Base-by-base conservation (phyloP, 1,140 invertebrate species). In the Agrilus planipennis region DNA sequence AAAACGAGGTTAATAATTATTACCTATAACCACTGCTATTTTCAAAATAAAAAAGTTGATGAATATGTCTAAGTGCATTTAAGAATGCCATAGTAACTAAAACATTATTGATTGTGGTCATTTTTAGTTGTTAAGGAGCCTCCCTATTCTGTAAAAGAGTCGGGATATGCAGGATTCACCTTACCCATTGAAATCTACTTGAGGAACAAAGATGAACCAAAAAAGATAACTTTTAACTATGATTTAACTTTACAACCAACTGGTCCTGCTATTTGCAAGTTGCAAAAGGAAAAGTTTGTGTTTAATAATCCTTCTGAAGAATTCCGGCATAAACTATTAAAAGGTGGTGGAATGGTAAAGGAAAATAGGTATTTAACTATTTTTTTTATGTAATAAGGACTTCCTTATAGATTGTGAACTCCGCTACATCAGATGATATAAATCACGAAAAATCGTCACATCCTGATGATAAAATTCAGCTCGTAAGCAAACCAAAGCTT, bases 111-210 rank as follows among this genome's bases (percentile, higher is more conserved):
- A 12, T 30, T 7, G 11, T 30, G n/a, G 22, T 6, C 51, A 51
- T 46, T 46, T 39, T 51, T 34, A 87, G 84, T 84, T 48, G 61
- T 88, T 1, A 92, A 89, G 57, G 84, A 90, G 39, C 88, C 90
- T 25, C 91, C 93, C n/a, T 97, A 89, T 68, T 64, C 72, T 32
- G 75, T 96, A 12, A 80, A 82, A 51, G 91, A 96, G 60, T 86
- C 86, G 5, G 93, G 93, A 2, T 96, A 96, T 74, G 92, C 89
- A 40, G 88, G 91, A 12, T 97, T 97, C 60, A 70, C 74, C 27
- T 68, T 96, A 32, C 83, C 83, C 2, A 91, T 97, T 53, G 86
- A 93, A 50, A 80, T 97, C 38, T 82, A 88, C 58, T 79, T 96
- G 49, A 86, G 81, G 47, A 93, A 86, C 60, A 87, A 88, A 60